These are phyloP conservation scores for Whitmania pigra DNA, from an alignment of 1,140 invertebrate genomes.

Conservation along the genomic window DNA sequence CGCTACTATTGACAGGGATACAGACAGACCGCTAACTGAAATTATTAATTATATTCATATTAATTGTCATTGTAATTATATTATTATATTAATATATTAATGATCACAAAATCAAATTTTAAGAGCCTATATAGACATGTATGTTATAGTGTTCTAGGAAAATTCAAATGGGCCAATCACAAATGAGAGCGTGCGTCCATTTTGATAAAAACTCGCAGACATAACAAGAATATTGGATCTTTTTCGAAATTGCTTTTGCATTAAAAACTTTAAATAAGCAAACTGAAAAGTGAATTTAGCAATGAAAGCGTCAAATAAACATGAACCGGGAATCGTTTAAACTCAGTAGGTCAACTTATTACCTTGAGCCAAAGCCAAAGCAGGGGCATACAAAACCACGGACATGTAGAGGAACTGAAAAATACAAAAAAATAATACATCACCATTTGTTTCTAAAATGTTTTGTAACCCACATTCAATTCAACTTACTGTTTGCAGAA, in stretches of 20 bases:
- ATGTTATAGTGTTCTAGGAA: too few relatives aligned
- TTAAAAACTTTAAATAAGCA: too few relatives aligned
- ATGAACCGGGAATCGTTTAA: background rate
- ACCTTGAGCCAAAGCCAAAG: conserved; percentile 35
- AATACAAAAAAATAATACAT: background rate
- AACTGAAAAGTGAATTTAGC: too few relatives aligned
- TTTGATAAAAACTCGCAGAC: too few relatives aligned
- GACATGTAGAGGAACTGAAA: conserved; percentile 36
- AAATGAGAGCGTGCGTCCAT: too few relatives aligned
- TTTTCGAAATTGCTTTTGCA: too few relatives aligned
- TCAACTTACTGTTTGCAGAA: conserved; percentile 5
- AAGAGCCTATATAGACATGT: background rate
- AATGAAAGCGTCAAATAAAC: too few relatives aligned
- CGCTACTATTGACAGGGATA: conserved; percentile 50
- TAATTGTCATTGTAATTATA: background rate
- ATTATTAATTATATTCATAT: too few relatives aligned
- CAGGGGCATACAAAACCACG: conserved; percentile 35
- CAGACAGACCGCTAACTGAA: conserved; percentile 60
- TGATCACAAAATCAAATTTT: background rate
- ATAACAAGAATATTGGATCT: too few relatives aligned
- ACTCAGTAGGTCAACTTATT: conserved; percentile 6
- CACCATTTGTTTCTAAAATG: background rate
- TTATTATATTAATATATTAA: background rate
- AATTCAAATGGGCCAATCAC: too few relatives aligned
- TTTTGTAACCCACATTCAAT: background rate